Base-by-base conservation (phyloP, 2,113 vertebrate genomes). In the Tragelaphus strepsiceros region DNA sequence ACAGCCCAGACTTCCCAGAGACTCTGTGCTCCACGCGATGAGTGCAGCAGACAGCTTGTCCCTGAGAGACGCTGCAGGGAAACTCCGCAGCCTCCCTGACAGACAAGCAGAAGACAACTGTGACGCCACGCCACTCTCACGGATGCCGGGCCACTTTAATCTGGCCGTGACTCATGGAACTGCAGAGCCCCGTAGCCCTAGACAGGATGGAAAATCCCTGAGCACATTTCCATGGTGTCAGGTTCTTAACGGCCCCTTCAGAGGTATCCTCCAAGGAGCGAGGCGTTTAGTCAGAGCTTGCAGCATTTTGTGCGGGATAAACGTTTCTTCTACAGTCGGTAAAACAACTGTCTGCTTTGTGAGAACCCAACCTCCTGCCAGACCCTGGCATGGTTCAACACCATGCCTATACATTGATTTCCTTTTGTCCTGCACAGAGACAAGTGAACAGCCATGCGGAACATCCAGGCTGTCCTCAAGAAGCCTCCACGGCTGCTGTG, bases 201-300 rank as follows among this genome's bases (percentile, higher is more conserved):
- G 53, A 46, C 86, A 92, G 81, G 54, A 84, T 19, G 28, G 91
- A 85, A 94, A 85, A 59, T 56, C 88, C 92, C 91, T 58, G 91
- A 53, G 74, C 96, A 95, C 97, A 74, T 78, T 95, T 96, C 88
- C 96, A 49, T 46, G 71, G 90, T 87, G 85, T 84, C 93, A 85
- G 43, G 51, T 6, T 59, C 61, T 35, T 32, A 71, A 46, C 4
- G 7, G 35, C 12, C 90, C 86, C 26, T 59, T 90, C 46, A 86
- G 91, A 97, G 35, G 16, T 7, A 92, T 17, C 94, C 74, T 26
- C 81, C 49, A 6, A 61, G 54, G 35, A 54, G 32, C 1, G 19
- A n/a, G 7, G 90, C 17, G 32, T n/a, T 56, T 11, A 83, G 78
- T 90, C 54, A 35, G 86, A 93, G 67, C 5, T 67, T 88, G 30